phyloP scores from a whole-genome alignment of 2,888 invertebrate species.

The Galerucella calmariensis region DNA sequence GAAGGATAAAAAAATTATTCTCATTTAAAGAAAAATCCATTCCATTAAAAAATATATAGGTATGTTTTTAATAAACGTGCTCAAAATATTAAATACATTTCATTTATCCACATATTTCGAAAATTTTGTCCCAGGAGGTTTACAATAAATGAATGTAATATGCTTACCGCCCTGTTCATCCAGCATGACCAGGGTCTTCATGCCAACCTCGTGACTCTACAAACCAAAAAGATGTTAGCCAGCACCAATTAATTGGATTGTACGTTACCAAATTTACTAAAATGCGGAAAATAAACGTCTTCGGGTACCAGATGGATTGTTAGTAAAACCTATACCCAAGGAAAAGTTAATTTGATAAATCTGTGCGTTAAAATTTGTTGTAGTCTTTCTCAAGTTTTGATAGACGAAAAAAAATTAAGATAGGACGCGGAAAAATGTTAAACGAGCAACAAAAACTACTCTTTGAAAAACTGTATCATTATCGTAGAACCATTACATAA shows the following conservation, averaged over 20 bases:
- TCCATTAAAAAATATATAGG: too few species aligned
- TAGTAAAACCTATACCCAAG: slow-evolving; percentile 17
- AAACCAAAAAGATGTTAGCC: slow-evolving; percentile 66
- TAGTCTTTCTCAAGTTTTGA: slow-evolving; percentile 15
- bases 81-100: neutral
- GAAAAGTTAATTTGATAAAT: slow-evolving; percentile 12
- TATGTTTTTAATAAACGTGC: neutral
- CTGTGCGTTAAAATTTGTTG: slow-evolving; percentile 26
- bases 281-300: slow-evolving; percentile 2
- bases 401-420: neutral
- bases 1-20: too few species aligned
- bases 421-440: neutral
- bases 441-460: slow-evolving; percentile 7
- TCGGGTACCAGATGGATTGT: slow-evolving; percentile 5
- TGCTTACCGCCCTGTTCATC: slow-evolving; percentile 99
- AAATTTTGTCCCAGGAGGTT: slow-evolving; percentile 24
- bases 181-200: slow-evolving; percentile 99
- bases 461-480: neutral
- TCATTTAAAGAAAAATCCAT: too few species aligned
- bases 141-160: slow-evolving; percentile 63
- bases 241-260: slow-evolving; percentile 36
- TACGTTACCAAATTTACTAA: slow-evolving; percentile 6
- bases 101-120: slow-evolving; percentile 15
- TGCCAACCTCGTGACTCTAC: slow-evolving; percentile 99
- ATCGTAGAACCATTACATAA: neutral